Evolutionary conservation across 2,888 invertebrate genomes (phyloP), one percentile per base, ranked within the genome.

Genomic region (Zhuqinia jingwanae): DNA sequence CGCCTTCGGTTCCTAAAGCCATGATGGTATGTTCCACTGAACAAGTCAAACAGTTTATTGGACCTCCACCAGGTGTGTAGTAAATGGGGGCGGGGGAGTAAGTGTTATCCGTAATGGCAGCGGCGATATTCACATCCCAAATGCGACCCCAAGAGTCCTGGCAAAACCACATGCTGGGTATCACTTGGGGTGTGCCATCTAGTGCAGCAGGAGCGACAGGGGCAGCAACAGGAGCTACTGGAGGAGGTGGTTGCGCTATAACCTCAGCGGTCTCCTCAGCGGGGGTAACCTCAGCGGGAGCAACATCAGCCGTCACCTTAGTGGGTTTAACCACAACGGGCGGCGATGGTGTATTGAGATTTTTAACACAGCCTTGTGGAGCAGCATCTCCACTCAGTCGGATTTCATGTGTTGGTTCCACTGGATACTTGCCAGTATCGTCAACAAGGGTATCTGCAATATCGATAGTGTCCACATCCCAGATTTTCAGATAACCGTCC

Each of bases 381-480:
- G 93, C 93, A 0, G 93, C 93, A 85, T 92, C 92, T 22, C 92
- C 92, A 0, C 93, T 93, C 22, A 95, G 95, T 90, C 94, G 94
- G 91, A 96, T 95, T 92, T 97, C 97, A 91, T 96, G 96, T 80
- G 96, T 96, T 0, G 98, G 97, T 92, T 97, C 97, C 83, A 97
- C 94, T 92, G 97, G 96, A 27, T 97, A 95, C 87, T 95, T 95
- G 6, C 95, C 94, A 90, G 60, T 73, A 65, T 96, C 95, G 6
- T 96, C 96, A 90, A 97, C 97, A 0, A 95, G 95, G 0, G 96
- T 95, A 92, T 97, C 96, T 0, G 97, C 96, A 88, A 96, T 95
- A 90, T 97, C 97, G n/a, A 98, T 96, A 0, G 96, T 95, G 90
- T 97, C 97, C 94, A 97, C 97, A 93, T 96, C 97, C 98, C 98